These are phyloP conservation scores for Pteropus alecto DNA, from an alignment of 2,113 vertebrate genomes.

Conservation along the genomic window DNA sequence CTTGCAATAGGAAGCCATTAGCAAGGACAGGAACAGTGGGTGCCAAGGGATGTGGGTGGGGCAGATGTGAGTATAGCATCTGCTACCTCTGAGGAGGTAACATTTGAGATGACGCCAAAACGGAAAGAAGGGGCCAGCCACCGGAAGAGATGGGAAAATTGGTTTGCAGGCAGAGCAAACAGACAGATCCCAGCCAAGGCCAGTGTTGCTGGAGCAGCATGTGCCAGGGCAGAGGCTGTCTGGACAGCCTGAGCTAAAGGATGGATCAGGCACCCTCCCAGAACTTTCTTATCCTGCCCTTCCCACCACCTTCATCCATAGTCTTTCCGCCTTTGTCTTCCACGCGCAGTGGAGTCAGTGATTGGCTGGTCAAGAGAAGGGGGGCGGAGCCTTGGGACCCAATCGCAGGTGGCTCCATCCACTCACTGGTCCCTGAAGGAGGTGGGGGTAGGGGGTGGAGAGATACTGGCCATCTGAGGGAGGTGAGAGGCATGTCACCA, in stretches of 20 bases:
- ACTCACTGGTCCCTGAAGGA: background rate
- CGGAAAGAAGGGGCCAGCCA: background rate
- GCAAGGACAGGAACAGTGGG: background rate
- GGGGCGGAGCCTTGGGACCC: background rate
- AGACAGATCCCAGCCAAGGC: background rate
- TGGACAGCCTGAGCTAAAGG: background rate
- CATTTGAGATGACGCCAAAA: background rate
- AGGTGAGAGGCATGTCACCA: too few relatives aligned
- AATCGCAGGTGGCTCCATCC: background rate
- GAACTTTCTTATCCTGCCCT: background rate
- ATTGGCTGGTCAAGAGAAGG: background rate
- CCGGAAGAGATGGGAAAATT: background rate
- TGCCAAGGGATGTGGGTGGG: background rate
- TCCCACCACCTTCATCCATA: background rate
- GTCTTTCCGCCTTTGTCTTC: background rate
- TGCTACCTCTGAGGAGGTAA: background rate
- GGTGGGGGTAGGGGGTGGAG: too few relatives aligned
- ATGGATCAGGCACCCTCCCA: accelerated
- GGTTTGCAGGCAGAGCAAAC: background rate
- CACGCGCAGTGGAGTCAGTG: background rate
- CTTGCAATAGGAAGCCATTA: background rate
- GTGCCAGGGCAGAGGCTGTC: background rate
- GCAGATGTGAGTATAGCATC: background rate
- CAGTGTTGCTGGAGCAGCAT: background rate
- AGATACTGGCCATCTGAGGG: background rate